These are phyloP conservation scores for Tricholaema leucomelas DNA, from an alignment of 2,113 vertebrate genomes.

Conservation along the genomic window DNA sequence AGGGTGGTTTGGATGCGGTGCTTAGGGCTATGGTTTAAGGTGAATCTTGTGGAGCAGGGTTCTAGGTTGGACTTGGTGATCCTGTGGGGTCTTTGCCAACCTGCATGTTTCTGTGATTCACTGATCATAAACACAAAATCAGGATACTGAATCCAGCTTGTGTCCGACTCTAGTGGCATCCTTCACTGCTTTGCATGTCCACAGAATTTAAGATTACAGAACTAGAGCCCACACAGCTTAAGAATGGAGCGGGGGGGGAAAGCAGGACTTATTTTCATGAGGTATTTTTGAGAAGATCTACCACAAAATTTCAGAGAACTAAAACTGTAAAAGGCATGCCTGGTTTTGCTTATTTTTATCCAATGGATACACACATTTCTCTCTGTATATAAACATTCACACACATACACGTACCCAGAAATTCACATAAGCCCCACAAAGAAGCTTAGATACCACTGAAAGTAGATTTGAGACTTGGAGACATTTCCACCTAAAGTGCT, in stretches of 20 bases:
- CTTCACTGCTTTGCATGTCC: background rate
- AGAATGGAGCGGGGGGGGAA: background rate
- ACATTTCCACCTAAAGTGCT: background rate
- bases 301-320: background rate
- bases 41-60: too few relatives aligned
- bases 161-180: rapidly evolving
- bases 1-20: too few relatives aligned
- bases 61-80: too few relatives aligned
- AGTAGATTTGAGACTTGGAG: background rate
- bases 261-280: background rate
- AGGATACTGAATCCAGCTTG: background rate
- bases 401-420: background rate
- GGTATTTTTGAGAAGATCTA: background rate
- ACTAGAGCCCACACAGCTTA: background rate
- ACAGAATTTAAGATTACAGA: background rate
- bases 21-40: too few relatives aligned
- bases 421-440: background rate
- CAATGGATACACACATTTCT: background rate
- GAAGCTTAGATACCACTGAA: background rate
- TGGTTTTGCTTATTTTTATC: background rate
- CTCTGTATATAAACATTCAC: background rate
- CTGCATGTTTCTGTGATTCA: background rate
- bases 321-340: background rate
- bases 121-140: rapidly evolving
- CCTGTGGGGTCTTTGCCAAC: too few relatives aligned